A percentile compares a stretch with the other conserved stretches of the same genome.
Evolutionary conservation across 2,888 invertebrate genomes (phyloP).

Genomic region (Amblyjoppa proteus): DNA sequence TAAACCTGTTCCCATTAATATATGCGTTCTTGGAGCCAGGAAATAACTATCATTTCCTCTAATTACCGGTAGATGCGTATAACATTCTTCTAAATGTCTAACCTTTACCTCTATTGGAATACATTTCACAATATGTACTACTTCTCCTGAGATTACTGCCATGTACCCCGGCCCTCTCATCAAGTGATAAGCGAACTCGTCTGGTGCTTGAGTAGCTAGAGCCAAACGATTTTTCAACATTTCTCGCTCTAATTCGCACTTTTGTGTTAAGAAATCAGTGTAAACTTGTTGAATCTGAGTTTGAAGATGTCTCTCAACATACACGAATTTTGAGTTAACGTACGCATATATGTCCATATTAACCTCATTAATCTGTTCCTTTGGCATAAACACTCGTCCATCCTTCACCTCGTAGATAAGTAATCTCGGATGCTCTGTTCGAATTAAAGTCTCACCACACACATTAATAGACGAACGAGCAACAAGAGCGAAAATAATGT

Average conservation of each 20-base stretch:
- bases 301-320: neutral
- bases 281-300: conserved; percentile 11
- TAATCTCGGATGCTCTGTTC: conserved; percentile 16
- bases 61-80: conserved; percentile 69
- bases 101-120: conserved; percentile 65
- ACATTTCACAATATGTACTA: conserved; percentile 71
- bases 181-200: too few relatives aligned
- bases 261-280: neutral
- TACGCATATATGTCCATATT: conserved; percentile 18
- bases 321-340: conserved; percentile 37
- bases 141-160: conserved; percentile 72
- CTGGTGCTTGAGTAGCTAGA: conserved; percentile 14
- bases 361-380: neutral
- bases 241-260: conserved; percentile 27
- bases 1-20: conserved; percentile 1
- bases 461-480: too few relatives aligned
- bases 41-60: conserved; percentile 18
- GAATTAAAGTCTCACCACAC: neutral
- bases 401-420: neutral
- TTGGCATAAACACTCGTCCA: neutral
- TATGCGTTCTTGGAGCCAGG: conserved; percentile 25
- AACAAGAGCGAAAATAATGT: too few relatives aligned
- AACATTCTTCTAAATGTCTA: conserved; percentile 65
- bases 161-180: conserved; percentile 59
- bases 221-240: conserved; percentile 20